These are phyloP conservation scores for Ameiurus melas DNA, from an alignment of 2,113 vertebrate genomes.

Conservation along the genomic window DNA sequence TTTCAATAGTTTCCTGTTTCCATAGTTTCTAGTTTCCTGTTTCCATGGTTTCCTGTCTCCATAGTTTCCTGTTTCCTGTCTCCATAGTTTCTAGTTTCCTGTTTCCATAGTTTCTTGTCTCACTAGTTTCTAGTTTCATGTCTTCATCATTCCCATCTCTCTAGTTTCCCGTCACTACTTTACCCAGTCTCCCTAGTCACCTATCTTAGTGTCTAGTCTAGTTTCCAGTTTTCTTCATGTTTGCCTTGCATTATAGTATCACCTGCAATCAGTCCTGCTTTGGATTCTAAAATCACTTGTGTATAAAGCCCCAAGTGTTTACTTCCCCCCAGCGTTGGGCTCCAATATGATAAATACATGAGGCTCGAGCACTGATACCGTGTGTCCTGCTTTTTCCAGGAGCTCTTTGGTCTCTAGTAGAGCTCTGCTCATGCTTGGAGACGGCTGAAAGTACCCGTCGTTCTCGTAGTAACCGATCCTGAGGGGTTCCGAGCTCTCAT, in stretches of 20 bases:
- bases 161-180: neutral
- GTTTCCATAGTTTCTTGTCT: neutral
- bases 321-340: neutral
- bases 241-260: neutral
- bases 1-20: neutral
- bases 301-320: too few relatives aligned
- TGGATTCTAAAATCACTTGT: too few relatives aligned
- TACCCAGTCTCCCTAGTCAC: too few relatives aligned
- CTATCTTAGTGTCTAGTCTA: neutral
- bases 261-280: too few relatives aligned
- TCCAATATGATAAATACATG: neutral
- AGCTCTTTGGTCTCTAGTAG: slow-evolving; percentile 80
- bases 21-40: neutral
- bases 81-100: neutral
- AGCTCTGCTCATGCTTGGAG: slow-evolving; percentile 81
- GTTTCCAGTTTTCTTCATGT: neutral
- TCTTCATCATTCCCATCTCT: neutral
- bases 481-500: slow-evolving; percentile 76
- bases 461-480: slow-evolving; percentile 85
- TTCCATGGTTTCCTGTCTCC: accelerated
- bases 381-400: slow-evolving; percentile 88
- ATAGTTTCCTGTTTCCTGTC: neutral
- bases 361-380: slow-evolving; percentile 63
- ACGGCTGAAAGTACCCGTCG: slow-evolving; percentile 72
- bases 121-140: neutral